Percentiles rank a stretch among this genome's conserved stretches.
Conservation (phyloP, 2,113 vertebrate genomes). For the Centropristis striata region DNA sequence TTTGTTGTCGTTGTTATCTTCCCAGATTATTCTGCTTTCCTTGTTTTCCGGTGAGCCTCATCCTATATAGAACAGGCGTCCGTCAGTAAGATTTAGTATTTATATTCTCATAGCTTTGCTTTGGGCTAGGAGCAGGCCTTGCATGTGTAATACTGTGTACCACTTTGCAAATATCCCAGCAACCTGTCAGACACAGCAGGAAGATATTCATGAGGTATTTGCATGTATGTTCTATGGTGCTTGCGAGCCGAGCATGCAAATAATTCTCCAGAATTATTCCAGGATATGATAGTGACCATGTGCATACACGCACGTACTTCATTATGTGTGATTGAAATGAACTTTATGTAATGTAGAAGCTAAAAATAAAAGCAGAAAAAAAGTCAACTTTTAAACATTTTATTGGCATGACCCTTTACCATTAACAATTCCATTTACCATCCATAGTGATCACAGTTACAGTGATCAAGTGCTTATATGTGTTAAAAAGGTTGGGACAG, state of each 20-base stretch:
- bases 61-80: not conserved
- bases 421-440: too few species aligned
- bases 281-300: constrained; percentile 8
- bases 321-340: not conserved
- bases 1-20: not conserved
- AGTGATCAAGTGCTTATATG: too few species aligned
- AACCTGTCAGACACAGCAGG: constrained; percentile 37
- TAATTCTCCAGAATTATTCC: constrained; percentile 50
- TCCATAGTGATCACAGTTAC: too few species aligned
- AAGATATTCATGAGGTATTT: constrained; percentile 64
- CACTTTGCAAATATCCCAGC: constrained; percentile 38
- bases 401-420: too few species aligned
- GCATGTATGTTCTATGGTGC: constrained; percentile 49
- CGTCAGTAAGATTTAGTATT: not conserved
- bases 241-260: constrained; percentile 68
- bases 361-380: not conserved
- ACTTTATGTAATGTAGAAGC: not conserved
- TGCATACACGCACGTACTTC: not conserved
- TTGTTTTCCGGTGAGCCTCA: not conserved
- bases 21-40: not conserved
- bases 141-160: constrained; percentile 6
- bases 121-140: not conserved
- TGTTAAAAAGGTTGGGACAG: too few species aligned
- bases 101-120: not conserved
- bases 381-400: too few species aligned